Percentiles rank a stretch among this genome's conserved stretches.
Conservation (phyloP, 1,140 invertebrate species). For the Amyelois transitella region DNA sequence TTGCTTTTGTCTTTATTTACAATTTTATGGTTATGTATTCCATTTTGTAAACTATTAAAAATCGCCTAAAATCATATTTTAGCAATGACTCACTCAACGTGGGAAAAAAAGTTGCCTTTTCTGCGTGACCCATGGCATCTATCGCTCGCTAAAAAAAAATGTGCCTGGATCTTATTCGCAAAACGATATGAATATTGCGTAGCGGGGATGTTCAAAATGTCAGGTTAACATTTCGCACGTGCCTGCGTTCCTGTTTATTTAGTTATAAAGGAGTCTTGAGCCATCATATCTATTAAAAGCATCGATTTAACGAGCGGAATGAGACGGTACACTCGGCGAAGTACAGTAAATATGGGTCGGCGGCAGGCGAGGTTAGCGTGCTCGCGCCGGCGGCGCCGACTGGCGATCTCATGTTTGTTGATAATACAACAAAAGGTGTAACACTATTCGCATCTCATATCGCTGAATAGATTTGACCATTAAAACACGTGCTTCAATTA, state of each 20-base stretch:
- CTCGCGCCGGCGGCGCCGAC: conserved; percentile 3
- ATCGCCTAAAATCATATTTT: too few species aligned
- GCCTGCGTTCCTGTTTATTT: conserved; percentile 7
- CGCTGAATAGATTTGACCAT: conserved; percentile 6
- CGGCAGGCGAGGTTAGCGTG: background rate
- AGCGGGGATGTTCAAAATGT: conserved; percentile 13
- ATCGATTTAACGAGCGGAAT: conserved; percentile 60
- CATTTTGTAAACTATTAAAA: too few species aligned
- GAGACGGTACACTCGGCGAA: conserved; percentile 37
- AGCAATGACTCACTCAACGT: too few species aligned
- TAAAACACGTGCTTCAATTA: background rate
- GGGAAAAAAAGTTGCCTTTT: too few species aligned
- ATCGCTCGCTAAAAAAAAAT: background rate
- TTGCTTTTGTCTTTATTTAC: too few species aligned
- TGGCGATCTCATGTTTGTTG: conserved; percentile 11
- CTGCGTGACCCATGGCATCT: background rate
- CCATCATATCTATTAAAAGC: conserved; percentile 63
- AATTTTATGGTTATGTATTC: too few species aligned
- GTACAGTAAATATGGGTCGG: conserved; percentile 53
- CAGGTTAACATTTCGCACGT: conserved; percentile 22
- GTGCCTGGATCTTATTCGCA: background rate
- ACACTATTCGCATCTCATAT: background rate
- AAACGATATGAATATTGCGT: background rate
- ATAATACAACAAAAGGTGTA: conserved; percentile 25
- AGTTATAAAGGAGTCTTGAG: conserved; percentile 37